These are phyloP conservation scores for Montipora capricornis DNA, from an alignment of 64 coral and sea anemone genomes.

Conservation along the genomic window DNA sequence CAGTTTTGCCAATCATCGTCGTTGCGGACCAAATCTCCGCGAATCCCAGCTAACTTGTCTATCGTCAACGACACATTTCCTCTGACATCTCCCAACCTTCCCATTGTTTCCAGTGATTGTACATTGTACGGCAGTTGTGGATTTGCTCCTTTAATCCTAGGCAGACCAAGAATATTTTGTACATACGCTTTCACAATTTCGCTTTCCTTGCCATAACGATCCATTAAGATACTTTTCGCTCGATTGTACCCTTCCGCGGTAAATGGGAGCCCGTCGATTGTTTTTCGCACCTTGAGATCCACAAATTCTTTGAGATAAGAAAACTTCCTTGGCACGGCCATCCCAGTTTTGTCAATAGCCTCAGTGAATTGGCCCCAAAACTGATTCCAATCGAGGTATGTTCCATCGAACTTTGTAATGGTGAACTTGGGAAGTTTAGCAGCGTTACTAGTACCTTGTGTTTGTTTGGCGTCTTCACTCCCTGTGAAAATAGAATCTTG, in stretches of 20 bases:
- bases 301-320: slow-evolving; percentile 61
- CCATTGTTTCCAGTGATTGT: slow-evolving; percentile 72
- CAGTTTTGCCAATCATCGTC: slow-evolving; percentile 68
- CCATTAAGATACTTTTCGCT: slow-evolving; percentile 37
- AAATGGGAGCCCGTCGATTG: slow-evolving; percentile 69
- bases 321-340: slow-evolving; percentile 5
- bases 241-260: slow-evolving; percentile 68
- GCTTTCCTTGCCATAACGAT: slow-evolving; percentile 25
- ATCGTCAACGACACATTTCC: slow-evolving; percentile 44
- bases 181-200: slow-evolving; percentile 60
- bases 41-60: slow-evolving; percentile 30
- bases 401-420: slow-evolving; percentile 39
- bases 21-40: slow-evolving; percentile 59
- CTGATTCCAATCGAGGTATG: slow-evolving; percentile 8
- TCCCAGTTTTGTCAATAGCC: not conserved
- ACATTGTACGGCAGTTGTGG: slow-evolving; percentile 54
- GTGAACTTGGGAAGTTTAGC: slow-evolving; percentile 49
- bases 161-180: slow-evolving; percentile 68
- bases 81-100: slow-evolving; percentile 55
- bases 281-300: slow-evolving; percentile 37
- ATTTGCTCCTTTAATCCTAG: slow-evolving; percentile 26
- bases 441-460: not conserved
- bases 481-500: slow-evolving; percentile 9
- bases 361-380: not conserved
- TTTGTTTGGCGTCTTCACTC: slow-evolving; percentile 25